Base-by-base conservation (phyloP, 1,140 invertebrate species). In the Diabrotica virgifera region DNA sequence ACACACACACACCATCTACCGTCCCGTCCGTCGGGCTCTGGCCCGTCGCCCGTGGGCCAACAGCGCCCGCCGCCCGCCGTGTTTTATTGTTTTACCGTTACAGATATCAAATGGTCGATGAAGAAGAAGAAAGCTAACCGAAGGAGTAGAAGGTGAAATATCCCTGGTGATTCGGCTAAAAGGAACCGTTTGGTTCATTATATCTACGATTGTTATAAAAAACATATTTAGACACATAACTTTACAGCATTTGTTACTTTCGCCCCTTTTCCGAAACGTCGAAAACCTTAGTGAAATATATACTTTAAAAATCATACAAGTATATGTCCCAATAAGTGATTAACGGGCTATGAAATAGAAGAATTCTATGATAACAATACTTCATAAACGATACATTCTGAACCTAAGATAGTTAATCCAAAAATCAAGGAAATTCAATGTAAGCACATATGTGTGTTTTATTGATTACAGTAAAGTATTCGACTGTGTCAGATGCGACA, bases 21-120 rank as follows among this genome's bases (percentile, higher is more conserved):
- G 4, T 24, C 24, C 24, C 24, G 24, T 24, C 24, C 24, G 24
- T 24, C 24, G 40, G 40, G 40, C 40, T n/a, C 8, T 46, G 40
- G 40, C 40, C 40, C 40, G 40, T 46, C 40, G 40, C 40, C 40
- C 40, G n/a, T 46, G 40, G 40, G 40, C 69, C 68, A 69, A 66
- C 66, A 60, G 70, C 66, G 71, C 72, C 72, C 66, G 62, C 71
- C 66, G 71, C 72, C 72, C 72, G 74, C 72, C 69, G 74, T 70
- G 74, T 75, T 75, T 74, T 74, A 74, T 75, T 72, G 74, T 75
- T 74, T 75, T 74, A 75, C 72, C 72, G 72, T 75, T 75, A 75
- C 65, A 40, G 66, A 54, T 62, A 62, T 62, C 60, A 62, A 62
- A 62, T 37, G 51, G 51, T 52, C 37, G 12, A 24, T 14, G 24